Evolutionary conservation across 1,140 invertebrate genomes (phyloP).

Genomic region (Drosophila sucinea): DNA sequence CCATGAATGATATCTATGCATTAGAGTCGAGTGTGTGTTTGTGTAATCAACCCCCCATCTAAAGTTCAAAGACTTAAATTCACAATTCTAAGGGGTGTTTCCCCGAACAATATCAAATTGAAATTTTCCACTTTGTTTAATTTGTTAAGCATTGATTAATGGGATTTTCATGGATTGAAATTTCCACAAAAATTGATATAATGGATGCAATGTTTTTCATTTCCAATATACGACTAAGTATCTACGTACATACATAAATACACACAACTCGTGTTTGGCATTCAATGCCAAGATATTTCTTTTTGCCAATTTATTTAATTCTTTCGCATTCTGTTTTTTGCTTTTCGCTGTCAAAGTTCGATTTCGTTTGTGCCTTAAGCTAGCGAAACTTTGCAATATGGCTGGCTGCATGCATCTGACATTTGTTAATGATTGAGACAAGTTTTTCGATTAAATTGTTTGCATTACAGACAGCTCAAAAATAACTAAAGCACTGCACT

Average conservation of each 20-base stretch:
- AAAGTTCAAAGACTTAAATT: background rate
- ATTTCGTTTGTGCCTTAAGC: conserved; percentile 15
- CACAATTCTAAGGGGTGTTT: background rate
- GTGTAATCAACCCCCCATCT: conserved; percentile 37
- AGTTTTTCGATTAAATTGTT: conserved; percentile 60
- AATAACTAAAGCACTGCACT: conserved; percentile 10
- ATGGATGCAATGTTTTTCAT: background rate
- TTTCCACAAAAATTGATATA: background rate
- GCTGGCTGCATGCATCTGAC: background rate
- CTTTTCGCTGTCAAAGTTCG: background rate
- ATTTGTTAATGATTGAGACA: conserved; percentile 17
- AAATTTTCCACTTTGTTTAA: conserved; percentile 79
- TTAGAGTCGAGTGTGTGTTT: background rate
- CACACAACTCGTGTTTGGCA: too few relatives aligned
- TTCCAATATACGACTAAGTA: background rate
- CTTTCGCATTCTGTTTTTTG: background rate
- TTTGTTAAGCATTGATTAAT: conserved; percentile 73
- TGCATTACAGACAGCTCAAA: conserved; percentile 20
- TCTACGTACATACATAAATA: background rate
- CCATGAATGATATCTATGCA: conserved; percentile 34
- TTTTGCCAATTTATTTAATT: conserved; percentile 3
- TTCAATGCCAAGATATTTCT: too few relatives aligned
- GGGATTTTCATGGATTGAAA: conserved; percentile 57
- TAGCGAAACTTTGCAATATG: background rate
- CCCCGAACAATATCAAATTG: conserved; percentile 61